These are phyloP conservation scores for Probosciger aterrimus DNA, from an alignment of 2,113 vertebrate genomes.

Conservation along the genomic window DNA sequence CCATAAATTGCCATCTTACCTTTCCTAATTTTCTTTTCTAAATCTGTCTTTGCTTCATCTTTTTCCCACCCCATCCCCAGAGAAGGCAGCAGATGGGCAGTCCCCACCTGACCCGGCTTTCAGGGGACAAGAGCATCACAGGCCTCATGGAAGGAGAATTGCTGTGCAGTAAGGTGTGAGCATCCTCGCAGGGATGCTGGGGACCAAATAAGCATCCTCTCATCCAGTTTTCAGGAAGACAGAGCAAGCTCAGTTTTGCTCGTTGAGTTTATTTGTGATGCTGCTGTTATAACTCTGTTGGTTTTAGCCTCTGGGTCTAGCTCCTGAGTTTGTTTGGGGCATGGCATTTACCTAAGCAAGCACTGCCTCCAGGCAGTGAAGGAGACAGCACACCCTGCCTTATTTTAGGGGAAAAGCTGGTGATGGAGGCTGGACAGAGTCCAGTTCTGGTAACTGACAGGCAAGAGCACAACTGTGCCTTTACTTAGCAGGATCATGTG, in stretches of 20 bases:
- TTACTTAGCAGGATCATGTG: accelerated
- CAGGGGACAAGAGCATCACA: accelerated
- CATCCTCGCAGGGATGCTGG: accelerated
- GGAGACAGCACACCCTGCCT: not conserved
- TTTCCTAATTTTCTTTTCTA: not conserved
- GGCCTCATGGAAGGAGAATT: not conserved
- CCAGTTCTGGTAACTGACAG: not conserved
- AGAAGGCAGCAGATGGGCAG: not conserved
- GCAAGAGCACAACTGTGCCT: not conserved
- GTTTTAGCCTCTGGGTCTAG: not conserved
- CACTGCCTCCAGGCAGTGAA: not conserved
- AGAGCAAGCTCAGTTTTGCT: not conserved
- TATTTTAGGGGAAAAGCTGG: not conserved
- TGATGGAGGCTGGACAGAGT: not conserved
- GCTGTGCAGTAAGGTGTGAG: not conserved
- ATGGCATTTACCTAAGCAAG: not conserved
- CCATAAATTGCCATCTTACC: not conserved
- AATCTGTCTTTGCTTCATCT: not conserved
- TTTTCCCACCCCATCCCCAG: not conserved
- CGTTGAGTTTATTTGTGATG: not conserved
- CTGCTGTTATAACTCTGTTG: not conserved
- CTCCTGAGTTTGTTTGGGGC: not conserved
- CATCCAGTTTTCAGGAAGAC: not conserved
- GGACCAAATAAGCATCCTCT: not conserved
- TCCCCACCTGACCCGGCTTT: not conserved